phyloP scores from a whole-genome alignment of 1,140 invertebrate species.

The Papilio polyxenes region DNA sequence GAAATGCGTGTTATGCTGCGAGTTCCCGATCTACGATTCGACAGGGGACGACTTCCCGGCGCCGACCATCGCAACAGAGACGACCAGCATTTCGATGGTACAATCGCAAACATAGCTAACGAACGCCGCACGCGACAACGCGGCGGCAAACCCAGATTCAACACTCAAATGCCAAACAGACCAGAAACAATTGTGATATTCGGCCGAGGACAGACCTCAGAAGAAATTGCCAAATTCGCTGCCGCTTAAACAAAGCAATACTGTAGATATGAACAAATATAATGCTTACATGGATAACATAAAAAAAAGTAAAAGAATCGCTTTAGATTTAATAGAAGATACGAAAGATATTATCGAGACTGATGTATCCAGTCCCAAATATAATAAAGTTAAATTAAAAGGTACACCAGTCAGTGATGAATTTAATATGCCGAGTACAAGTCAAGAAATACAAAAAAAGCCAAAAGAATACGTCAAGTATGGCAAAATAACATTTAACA shows the following conservation, averaged over 20 bases:
- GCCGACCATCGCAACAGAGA: slow-evolving; percentile 85
- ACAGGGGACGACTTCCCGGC: slow-evolving; percentile 84
- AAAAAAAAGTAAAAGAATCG: slow-evolving; percentile 67
- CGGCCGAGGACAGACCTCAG: slow-evolving; percentile 67
- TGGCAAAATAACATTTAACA: slow-evolving; percentile 75
- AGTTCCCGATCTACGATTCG: slow-evolving; percentile 92
- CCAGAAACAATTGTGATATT: slow-evolving; percentile 76
- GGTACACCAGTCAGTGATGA: slow-evolving; percentile 49
- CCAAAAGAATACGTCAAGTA: slow-evolving; percentile 70
- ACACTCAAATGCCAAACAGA: slow-evolving; percentile 52
- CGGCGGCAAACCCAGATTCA: slow-evolving; percentile 65
- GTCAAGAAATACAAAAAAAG: slow-evolving; percentile 54
- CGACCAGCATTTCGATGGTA: slow-evolving; percentile 86
- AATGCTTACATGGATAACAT: slow-evolving; percentile 75
- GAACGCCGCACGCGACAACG: slow-evolving; percentile 81
- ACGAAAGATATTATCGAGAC: slow-evolving; percentile 69
- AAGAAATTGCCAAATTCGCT: slow-evolving; percentile 74
- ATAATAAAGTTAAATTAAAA: slow-evolving; percentile 56
- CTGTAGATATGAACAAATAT: slow-evolving; percentile 74
- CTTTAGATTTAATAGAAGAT: slow-evolving; percentile 71
- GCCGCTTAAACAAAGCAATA: slow-evolving; percentile 75
- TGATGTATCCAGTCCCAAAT: slow-evolving; percentile 51
- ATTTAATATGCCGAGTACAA: slow-evolving; percentile 64
- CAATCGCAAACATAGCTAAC: slow-evolving; percentile 89
- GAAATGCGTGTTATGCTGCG: slow-evolving; percentile 92